A percentile compares a stretch with the other conserved stretches of the same genome.
Conservation (phyloP, 64 coral and sea anemone species). For the Cladopsammia gracilis region DNA sequence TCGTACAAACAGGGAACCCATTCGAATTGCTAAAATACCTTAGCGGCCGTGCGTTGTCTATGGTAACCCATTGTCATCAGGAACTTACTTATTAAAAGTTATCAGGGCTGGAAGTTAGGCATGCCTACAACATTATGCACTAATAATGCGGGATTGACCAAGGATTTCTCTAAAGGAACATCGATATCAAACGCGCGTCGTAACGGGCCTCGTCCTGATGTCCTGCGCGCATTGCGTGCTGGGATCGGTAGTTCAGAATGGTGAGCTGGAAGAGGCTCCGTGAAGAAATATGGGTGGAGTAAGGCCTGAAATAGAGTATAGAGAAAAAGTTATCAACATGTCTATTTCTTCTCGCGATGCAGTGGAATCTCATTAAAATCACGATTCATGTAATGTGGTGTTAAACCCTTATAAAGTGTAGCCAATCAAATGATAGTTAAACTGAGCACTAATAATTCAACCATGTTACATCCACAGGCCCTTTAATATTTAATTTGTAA, state of each 20-base stretch:
- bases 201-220: conserved; percentile 73
- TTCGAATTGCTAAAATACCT: too few species aligned
- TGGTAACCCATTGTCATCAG: too few species aligned
- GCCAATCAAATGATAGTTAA: too few species aligned
- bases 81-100: not conserved
- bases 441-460: too few species aligned
- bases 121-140: conserved; percentile 56
- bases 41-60: too few species aligned
- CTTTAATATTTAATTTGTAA: too few species aligned
- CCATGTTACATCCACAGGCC: too few species aligned
- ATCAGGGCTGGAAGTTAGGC: conserved; percentile 26
- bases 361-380: too few species aligned
- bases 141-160: conserved; percentile 64
- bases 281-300: conserved; percentile 99
- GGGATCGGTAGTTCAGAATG: conserved; percentile 98
- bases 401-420: too few species aligned
- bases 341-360: too few species aligned
- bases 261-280: conserved; percentile 95
- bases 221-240: conserved; percentile 81
- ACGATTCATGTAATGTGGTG: too few species aligned
- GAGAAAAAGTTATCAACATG: not conserved
- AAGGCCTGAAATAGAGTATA: conserved; percentile 70
- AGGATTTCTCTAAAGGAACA: conserved; percentile 80
- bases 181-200: conserved; percentile 74
- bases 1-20: too few species aligned